Conservation (phyloP, 2,797 vertebrate genomes). For the Cuniculus paca region DNA sequence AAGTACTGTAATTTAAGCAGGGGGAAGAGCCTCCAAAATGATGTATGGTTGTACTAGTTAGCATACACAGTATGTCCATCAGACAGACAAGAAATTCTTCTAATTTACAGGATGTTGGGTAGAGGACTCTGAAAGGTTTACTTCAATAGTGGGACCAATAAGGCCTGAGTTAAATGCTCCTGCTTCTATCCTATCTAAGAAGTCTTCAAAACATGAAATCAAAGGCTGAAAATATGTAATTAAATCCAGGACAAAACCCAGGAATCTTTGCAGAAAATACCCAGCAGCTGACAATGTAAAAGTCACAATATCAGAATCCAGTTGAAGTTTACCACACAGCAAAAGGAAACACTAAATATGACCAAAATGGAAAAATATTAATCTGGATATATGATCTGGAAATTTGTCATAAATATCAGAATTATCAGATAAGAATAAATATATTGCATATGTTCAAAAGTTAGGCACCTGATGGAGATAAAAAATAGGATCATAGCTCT, state of each 20-base stretch:
- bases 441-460: not conserved
- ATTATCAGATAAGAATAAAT: not conserved
- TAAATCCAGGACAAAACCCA: not conserved
- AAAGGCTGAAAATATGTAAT: not conserved
- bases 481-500: not conserved
- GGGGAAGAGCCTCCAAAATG: not conserved
- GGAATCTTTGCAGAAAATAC: not conserved
- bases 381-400: not conserved
- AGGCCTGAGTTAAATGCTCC: not conserved
- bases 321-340: not conserved
- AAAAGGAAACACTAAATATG: not conserved
- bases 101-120: not conserved
- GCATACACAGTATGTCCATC: not conserved
- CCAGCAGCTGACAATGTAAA: not conserved
- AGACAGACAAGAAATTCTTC: not conserved
- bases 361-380: not conserved
- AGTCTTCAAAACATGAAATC: not conserved
- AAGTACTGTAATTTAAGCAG: not conserved
- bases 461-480: not conserved
- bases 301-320: not conserved
- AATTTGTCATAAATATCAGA: not conserved
- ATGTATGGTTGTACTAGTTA: not conserved
- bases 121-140: not conserved
- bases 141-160: not conserved
- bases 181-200: not conserved